phyloP scores from a whole-genome alignment of 1,140 invertebrate genomes.

The Solenopsis invicta region DNA sequence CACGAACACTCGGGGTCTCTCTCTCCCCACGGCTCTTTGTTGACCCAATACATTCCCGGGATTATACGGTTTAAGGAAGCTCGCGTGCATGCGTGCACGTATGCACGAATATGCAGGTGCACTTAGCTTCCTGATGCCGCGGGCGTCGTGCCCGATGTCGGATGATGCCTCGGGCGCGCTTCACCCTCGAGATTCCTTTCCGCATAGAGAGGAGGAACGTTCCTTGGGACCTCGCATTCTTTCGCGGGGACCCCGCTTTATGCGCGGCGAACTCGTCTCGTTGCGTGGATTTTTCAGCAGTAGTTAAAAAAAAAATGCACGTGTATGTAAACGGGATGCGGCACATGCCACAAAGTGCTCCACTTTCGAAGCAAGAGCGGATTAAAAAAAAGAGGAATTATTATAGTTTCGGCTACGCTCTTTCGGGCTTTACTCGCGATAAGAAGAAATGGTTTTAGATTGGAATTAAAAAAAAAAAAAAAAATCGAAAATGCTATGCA shows the following conservation, averaged over 20 bases:
- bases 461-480: too few relatives aligned
- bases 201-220: slow-evolving; percentile 77
- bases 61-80: slow-evolving; percentile 62
- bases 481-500: not conserved
- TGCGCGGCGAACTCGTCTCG: slow-evolving; percentile 76
- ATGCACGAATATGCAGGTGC: slow-evolving; percentile 50
- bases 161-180: slow-evolving; percentile 72
- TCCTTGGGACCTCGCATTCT: slow-evolving; percentile 82
- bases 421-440: not conserved
- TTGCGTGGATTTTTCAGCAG: slow-evolving; percentile 72
- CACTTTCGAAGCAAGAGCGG: not conserved
- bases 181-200: slow-evolving; percentile 85
- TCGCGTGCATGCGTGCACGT: slow-evolving; percentile 60
- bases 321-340: not conserved
- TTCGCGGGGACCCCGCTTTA: slow-evolving; percentile 78
- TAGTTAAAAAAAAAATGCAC: slow-evolving; percentile 40
- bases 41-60: slow-evolving; percentile 57
- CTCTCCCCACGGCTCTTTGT: slow-evolving; percentile 18
- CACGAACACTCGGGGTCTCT: slow-evolving; percentile 5
- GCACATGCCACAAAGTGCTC: slow-evolving; percentile 11
- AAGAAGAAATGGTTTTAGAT: not conserved
- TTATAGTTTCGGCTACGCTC: not conserved
- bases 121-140: slow-evolving; percentile 64
- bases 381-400: not conserved
- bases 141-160: slow-evolving; percentile 72